Conservation (phyloP, 2,797 vertebrate genomes). For the Erpetoichthys calabaricus region DNA sequence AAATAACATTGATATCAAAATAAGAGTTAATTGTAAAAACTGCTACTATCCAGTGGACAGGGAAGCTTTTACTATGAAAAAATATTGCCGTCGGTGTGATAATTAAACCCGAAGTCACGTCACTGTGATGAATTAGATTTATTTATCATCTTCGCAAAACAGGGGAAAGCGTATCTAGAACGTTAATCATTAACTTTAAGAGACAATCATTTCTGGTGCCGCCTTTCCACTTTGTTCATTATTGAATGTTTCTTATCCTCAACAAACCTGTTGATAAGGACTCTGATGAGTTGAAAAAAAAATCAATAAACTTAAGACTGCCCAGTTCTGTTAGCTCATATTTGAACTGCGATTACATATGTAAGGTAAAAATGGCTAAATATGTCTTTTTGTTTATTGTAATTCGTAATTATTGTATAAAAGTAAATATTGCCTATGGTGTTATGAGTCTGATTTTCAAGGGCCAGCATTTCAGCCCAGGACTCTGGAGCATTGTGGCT, state of each 20-base stretch:
- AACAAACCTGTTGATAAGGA: too few species aligned
- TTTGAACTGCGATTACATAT: too few species aligned
- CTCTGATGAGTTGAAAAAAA: too few species aligned
- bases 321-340: too few species aligned
- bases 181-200: conserved; percentile 70
- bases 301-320: too few species aligned
- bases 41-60: conserved; percentile 12
- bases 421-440: too few species aligned
- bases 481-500: too few species aligned
- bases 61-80: conserved; percentile 22
- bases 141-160: conserved; percentile 70
- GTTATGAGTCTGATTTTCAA: too few species aligned
- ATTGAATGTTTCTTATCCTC: conserved; percentile 15
- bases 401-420: too few species aligned
- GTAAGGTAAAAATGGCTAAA: too few species aligned
- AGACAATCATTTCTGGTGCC: conserved; percentile 32
- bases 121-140: conserved; percentile 36
- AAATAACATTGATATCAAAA: conserved; percentile 18
- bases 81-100: conserved; percentile 16
- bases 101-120: conserved; percentile 37
- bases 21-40: conserved; percentile 14
- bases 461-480: too few species aligned
- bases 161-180: conserved; percentile 37
- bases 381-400: too few species aligned
- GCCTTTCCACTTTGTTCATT: conserved; percentile 17